Base-by-base conservation (phyloP, 2,888 invertebrate species). In the Standfussiana lucernea region DNA sequence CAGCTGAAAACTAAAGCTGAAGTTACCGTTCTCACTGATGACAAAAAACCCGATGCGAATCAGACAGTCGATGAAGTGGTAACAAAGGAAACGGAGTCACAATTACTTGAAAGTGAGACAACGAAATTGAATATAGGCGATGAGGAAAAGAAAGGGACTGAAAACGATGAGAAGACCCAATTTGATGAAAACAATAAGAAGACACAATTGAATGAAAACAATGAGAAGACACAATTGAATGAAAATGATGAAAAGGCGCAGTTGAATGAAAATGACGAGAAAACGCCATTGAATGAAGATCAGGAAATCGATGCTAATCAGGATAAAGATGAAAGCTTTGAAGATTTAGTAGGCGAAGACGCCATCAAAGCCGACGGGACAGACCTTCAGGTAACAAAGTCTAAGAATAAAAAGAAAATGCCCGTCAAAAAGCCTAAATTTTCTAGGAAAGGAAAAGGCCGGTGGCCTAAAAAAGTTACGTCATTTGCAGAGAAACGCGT, bases 381-480 rank as follows among this genome's bases (percentile, higher is more conserved):
- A 53, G 68, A 78, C 21, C 37, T 56, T 64, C 71, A 67, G 21
- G 53, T 45, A 13, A 32, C 72, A 15, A 72, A 77, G 72, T 65
- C 28, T 42, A 78, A 79, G 65, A 42, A 47, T 50, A 91, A 89
- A 75, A 89, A 84, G 61, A 79, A 78, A 61, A 69, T 61, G 11
- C 40, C 73, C 1, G 66, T 10, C 0, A 88, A 85, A 72, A 88
- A 77, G 72, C 35, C 80, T 1, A 72, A 81, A 71, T 75, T 59
- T 4, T 68, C 74, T 72, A 90, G 84, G 84, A 91, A 85, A 87
- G 77, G 66, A 71, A 90, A 89, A 83, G 76, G 71, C 69, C 88
- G 82, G 8, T 53, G 37, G 62, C 28, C 45, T 32, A 89, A 82
- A 76, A 67, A 88, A 85, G 61, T 71, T 50, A 83, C 69, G 5